Conservation (phyloP, 2,797 vertebrate genomes). For the Myotis pilosus region DNA sequence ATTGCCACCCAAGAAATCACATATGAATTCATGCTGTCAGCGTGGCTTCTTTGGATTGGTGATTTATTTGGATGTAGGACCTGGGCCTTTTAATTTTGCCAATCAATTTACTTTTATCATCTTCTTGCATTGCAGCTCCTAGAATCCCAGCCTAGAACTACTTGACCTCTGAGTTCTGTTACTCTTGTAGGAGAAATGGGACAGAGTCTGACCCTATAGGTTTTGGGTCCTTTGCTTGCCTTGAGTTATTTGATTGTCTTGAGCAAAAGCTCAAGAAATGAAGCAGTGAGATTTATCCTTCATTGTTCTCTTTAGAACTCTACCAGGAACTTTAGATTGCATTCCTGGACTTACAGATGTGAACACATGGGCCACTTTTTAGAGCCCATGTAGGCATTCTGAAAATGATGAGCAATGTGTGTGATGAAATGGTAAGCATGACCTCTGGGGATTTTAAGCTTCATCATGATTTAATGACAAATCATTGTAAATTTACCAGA, state of each 20-base stretch:
- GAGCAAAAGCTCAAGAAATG: not conserved
- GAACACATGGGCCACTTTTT: not conserved
- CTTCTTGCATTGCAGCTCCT: not conserved
- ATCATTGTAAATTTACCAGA: not conserved
- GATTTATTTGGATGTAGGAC: not conserved
- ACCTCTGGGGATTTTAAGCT: not conserved
- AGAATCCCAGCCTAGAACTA: not conserved
- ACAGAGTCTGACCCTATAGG: not conserved
- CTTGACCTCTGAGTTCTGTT: not conserved
- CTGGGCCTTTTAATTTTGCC: not conserved
- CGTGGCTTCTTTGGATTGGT: not conserved
- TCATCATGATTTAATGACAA: not conserved
- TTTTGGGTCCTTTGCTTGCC: not conserved
- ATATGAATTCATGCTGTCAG: not conserved
- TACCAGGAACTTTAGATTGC: not conserved
- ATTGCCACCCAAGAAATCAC: not conserved
- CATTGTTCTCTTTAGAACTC: not conserved
- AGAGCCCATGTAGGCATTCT: not conserved
- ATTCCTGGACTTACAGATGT: not conserved
- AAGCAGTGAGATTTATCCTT: not conserved
- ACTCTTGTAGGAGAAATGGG: not conserved
- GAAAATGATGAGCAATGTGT: not conserved
- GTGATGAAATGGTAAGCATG: not conserved
- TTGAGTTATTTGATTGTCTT: not conserved
- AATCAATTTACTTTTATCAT: not conserved